A percentile compares a stretch with the other conserved stretches of the same genome.
phyloP scores from a whole-genome alignment of 2,113 vertebrate species.

The Falcunculus frontatus region DNA sequence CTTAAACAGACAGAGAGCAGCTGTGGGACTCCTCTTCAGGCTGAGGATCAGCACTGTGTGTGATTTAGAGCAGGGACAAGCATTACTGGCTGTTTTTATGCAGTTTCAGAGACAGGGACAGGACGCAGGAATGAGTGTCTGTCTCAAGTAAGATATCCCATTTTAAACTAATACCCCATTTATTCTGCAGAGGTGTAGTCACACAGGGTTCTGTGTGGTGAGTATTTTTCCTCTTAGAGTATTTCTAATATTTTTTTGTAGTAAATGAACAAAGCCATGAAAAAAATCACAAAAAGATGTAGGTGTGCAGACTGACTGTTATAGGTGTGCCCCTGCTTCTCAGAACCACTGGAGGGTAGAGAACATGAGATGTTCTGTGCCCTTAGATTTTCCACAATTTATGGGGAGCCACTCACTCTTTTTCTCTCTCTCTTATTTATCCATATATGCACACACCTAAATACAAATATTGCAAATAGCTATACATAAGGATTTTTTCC shows the following conservation, averaged over 20 bases:
- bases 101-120: background rate
- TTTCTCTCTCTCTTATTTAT: background rate
- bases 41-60: background rate
- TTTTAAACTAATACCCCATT: background rate
- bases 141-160: background rate
- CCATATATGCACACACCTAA: background rate
- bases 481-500: background rate
- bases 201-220: background rate
- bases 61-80: background rate
- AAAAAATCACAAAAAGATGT: background rate
- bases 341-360: background rate
- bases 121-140: background rate
- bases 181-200: background rate
- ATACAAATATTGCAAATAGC: background rate
- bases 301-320: background rate
- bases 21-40: background rate
- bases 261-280: background rate
- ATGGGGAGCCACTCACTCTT: background rate
- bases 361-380: background rate
- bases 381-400: background rate
- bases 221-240: background rate
- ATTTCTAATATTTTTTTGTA: background rate
- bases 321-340: background rate
- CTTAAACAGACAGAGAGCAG: background rate
- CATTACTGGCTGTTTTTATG: background rate